Conservation (phyloP, 2,113 vertebrate species). For the Sminthopsis crassicaudata region DNA sequence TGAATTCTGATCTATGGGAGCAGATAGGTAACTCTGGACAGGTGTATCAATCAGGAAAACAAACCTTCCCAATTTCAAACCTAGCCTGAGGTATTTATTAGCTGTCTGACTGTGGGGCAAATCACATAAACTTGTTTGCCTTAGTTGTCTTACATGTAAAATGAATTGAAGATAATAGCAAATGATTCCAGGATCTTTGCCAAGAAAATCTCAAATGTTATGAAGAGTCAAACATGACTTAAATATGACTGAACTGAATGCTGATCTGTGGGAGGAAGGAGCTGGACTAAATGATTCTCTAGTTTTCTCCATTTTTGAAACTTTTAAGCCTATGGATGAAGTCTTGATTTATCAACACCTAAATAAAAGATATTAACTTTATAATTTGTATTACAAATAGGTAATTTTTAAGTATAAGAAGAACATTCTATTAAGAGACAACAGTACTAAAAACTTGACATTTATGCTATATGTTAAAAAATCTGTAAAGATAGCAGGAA, state of each 20-base stretch:
- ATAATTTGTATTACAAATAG: conserved; percentile 52
- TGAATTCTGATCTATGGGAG: neutral
- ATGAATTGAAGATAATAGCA: neutral
- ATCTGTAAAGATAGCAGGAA: conserved; percentile 29
- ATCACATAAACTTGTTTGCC: neutral
- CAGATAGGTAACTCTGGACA: neutral
- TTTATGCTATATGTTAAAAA: neutral
- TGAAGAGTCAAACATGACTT: neutral
- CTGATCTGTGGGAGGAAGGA: neutral
- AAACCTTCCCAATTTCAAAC: neutral
- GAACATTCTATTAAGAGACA: neutral
- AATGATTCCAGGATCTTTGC: neutral
- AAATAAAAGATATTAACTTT: conserved; percentile 48
- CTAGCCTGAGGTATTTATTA: neutral
- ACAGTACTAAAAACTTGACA: neutral
- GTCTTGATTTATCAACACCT: conserved; percentile 60
- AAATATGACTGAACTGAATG: neutral
- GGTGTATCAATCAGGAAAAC: neutral
- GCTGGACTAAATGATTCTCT: neutral
- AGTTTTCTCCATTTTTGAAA: neutral
- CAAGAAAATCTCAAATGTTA: neutral
- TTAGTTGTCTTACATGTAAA: neutral
- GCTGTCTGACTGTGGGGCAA: neutral
- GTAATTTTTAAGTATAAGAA: conserved; percentile 57
- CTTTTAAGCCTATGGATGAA: neutral